Evolutionary conservation across 2,113 vertebrate species (phyloP), one percentile per base, ranked within the genome.

Genomic region (Corythornis cristatus): DNA sequence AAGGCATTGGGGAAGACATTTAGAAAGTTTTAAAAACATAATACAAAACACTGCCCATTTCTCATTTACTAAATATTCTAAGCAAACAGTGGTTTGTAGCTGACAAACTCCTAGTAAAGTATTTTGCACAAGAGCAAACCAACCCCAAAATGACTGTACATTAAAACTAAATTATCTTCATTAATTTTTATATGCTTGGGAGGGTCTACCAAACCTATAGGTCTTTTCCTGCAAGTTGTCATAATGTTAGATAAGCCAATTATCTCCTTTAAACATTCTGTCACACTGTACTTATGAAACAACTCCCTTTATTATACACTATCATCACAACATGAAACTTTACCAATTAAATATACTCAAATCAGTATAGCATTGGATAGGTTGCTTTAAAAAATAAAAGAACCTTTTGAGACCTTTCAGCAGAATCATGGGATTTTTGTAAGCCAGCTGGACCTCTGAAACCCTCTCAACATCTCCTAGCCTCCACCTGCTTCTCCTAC

Each of bases 261-360:
- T 66, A 93, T 95, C 74, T 79, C 51, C 31, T 70, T 80, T 60
- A 86, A 86, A 86, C 73, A 79, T 74, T 70, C 77, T 78, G 62
- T 76, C 37, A 73, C 51, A 29, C 37, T 68, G 23, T n/a, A 25
- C 42, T 79, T 50, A 53, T 54, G 77, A 86, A 93, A 92, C 70
- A 86, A 67, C 81, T 80, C 67, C 78, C 50, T 82, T 79, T 51
- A 64, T 70, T 33, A 80, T 3, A 94, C 4, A 10, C 8, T 56
- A 40, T 7, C 37, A 83, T 18, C 62, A 73, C 0, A 2, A 61
- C 22, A 29, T 3, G 12, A 89, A 84, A 56, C 8, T 79, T 78
- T 16, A n/a, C 19, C 46, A 79, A 50, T 1, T 0, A 68, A 90
- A 84, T 73, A 51, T 25, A 74, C 31, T 58, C 57, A 42, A 77